phyloP scores from a whole-genome alignment of 1,140 invertebrate genomes.

The Brachionus manjavacas region DNA sequence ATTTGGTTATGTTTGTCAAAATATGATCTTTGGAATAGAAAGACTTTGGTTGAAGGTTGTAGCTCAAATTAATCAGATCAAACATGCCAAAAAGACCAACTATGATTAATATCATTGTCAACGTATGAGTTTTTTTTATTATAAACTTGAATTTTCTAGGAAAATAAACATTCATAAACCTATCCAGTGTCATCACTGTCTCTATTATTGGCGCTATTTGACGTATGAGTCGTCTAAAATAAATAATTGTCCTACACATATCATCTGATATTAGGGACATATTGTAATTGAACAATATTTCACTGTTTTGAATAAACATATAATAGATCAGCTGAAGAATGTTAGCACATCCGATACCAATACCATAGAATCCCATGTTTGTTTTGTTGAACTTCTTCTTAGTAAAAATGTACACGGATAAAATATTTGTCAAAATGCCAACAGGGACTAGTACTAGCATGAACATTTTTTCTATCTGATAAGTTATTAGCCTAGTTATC shows the following conservation, averaged over 20 bases:
- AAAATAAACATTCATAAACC: not conserved
- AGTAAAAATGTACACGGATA: not conserved
- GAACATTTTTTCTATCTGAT: not conserved
- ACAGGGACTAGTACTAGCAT: not conserved
- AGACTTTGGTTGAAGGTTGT: not conserved
- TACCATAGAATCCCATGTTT: not conserved
- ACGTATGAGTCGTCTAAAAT: not conserved
- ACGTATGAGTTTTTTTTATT: not conserved
- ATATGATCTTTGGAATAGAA: not conserved
- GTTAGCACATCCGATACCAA: not conserved
- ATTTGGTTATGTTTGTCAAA: not conserved
- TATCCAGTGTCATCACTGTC: not conserved
- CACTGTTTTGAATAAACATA: not conserved
- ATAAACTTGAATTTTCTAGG: not conserved
- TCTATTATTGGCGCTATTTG: not conserved
- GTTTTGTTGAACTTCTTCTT: constrained; percentile 6
- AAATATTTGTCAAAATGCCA: not conserved
- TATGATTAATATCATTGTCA: not conserved
- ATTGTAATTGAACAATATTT: constrained; percentile 19
- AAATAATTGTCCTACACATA: not conserved
- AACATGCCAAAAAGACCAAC: not conserved
- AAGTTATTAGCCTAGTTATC: not conserved
- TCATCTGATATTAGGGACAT: not conserved
- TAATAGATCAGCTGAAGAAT: not conserved
- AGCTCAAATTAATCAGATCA: not conserved